Base-by-base conservation (phyloP, 2,888 invertebrate genomes). In the Lasioglossum lativentre region DNA sequence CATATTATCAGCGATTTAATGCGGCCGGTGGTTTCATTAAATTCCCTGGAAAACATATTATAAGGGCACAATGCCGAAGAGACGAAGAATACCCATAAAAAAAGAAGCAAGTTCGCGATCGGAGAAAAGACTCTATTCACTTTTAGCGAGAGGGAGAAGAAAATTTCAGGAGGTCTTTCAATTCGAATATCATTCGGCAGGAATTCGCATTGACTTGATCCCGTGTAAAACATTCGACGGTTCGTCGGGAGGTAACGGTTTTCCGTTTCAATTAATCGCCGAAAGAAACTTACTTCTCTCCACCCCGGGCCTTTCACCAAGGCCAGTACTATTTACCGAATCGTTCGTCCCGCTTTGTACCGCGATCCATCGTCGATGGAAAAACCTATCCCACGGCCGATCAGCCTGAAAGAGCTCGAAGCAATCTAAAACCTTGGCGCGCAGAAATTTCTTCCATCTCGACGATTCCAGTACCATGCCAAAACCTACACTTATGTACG, bases 351-450 rank as follows among this genome's bases (percentile, higher is more conserved):
- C 45, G 59, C 76, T 84, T 84, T 84, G 72, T 73, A 79, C 75
- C 85, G 75, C 85, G 86, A 88, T 88, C 79, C 75, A 79, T 90
- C 83, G 82, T 75, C 82, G 72, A 78, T 81, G 79, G 70, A 86
- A 89, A 79, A 89, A 85, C 75, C 89, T 84, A 85, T 89, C 81
- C 89, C 86, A 80, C 74, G 78, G 71, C 75, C 82, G 89, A 89
- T 89, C 86, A 85, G 83, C 75, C 77, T 82, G 82, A 86, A 87
- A 89, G 82, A 82, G 75, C 75, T 76, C 77, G 77, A 78, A 73
- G 80, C 89, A 85, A 87, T 81, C 82, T 82, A 73, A 86, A 89
- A 84, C 81, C 75, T 78, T 71, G 78, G 77, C 81, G 82, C 78
- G 72, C 70, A 47, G 83, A 78, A 90, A 86, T 89, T 86, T 75